Base-by-base conservation (phyloP, 2,888 invertebrate genomes). In the Protodeltote pygarga region DNA sequence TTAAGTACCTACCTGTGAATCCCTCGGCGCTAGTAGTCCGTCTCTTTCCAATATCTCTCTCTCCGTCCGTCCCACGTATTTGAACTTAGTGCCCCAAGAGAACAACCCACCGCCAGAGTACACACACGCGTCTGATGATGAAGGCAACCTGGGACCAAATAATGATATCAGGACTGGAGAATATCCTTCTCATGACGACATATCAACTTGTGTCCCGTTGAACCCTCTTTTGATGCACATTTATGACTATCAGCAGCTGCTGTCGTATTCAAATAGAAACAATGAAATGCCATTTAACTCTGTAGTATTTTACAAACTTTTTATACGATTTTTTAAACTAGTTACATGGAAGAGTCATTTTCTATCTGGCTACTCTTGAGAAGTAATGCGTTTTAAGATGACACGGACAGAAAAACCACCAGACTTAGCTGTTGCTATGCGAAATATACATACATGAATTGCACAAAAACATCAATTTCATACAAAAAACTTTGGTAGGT, bases 61-160 rank as follows among this genome's bases (percentile, higher is more conserved):
- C 89, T 98, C 98, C 31, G 98, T 98, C 68, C 98, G 94, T 0
- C 98, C 98, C 75, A 96, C 95, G 89, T 98, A 98, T 75, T 97
- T 96, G 87, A 98, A 98, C 90, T 98, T 98, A 17, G 98, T 97
- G 46, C 98, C 98, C 95, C 97, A 96, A 14, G 97, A 97, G 91
- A 98, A 98, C 73, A 98, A 94, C 32, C 97, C 97, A 33, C 98
- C 98, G 37, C 98, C 97, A 10, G 97, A 96, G 59, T 97, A 95
- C 60, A 97, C 96, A 40, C 97, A 96, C 33, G 97, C 97, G 83
- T 97, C 97, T 50, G 96, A 95, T 61, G 97, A 97, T 57, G 96
- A 96, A 47, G 96, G 95, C 81, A 98, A 93, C 55, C 98, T 98
- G 87, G 6, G 81, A 27, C 5, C 14, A 24, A 2, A 25, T 6